Base-by-base conservation (phyloP, 2,113 vertebrate genomes). In the Oreochromis niloticus region DNA sequence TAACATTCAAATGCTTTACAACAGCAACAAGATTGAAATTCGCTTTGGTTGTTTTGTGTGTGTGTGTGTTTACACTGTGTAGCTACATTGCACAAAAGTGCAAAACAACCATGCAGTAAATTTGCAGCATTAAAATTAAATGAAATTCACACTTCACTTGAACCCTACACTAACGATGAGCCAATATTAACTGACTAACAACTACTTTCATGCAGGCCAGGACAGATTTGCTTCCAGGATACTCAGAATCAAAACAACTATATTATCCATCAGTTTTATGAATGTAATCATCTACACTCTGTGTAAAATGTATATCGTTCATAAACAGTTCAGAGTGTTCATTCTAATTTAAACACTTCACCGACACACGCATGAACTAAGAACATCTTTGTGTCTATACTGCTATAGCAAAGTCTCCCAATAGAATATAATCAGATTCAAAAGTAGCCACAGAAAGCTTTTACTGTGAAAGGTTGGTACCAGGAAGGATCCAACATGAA, bases 121-220 rank as follows among this genome's bases (percentile, higher is more conserved):
- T 30, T 30, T 75, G 9, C 9, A 10, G 1, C 1, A 50, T 75
- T 12, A 12, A 48, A 75, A 75, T 50, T 2, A 50, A 75, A 32
- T 0, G 4, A 32, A 50, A 24, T 30, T 1, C 16, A 50, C 43
- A 75, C 5, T 2, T 30, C 1, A 1, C 46, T 48, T 5, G 9
- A 22, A 4, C 3, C 22, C 10, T 68, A 14, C 2, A 1, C 6
- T 41, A 22, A 68, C 1, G 1, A 39, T 41, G 3, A 1, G 0
- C 2, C 5, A 19, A 32, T 78, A 32, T 50, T 78, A 30, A 48
- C 3, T 1, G 16, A 75, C 9, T 1, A 75, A 48, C 48, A 75
- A 30, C 14, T 32, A 32, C 43, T 12, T 50, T 12, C 43, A 30
- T 48, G 41, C 68, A 75, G 41, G 4, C 41, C 68, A 73, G 68